Base-by-base conservation (phyloP, 2,888 invertebrate genomes). In the Oxytorus armatus region DNA sequence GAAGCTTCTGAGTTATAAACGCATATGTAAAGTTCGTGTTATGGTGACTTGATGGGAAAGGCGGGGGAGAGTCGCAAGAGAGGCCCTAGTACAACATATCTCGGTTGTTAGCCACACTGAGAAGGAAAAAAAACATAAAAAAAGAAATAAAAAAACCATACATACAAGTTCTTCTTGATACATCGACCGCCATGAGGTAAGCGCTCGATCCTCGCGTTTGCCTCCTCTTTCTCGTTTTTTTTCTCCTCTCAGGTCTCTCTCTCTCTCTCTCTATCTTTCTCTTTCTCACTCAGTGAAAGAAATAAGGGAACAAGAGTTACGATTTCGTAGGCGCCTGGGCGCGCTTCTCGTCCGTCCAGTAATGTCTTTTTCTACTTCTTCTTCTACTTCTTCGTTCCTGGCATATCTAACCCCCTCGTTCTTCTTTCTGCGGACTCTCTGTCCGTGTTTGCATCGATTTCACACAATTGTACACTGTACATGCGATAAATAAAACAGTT, bases 1-100 rank as follows among this genome's bases (percentile, higher is more conserved):
- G 84, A 77, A 83, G 87, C 88, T 89, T 87, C 88, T 87, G 88
- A 87, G 86, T 88, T 88, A 88, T 87, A 88, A 89, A 86, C 82
- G 86, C 76, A 84, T 80, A 79, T 84, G 84, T 86, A 83, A 85
- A 85, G 73, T 70, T 78, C 84, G 68, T 84, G 82, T 84, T 80
- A 68, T 73, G 61, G 76, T 70, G 73, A 74, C 57, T 77, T 72
- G 76, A 79, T 81, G 82, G 79, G 82, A n/a, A n/a, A n/a, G n/a
- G n/a, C n/a, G n/a, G n/a, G n/a, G n/a, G n/a, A n/a, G n/a, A n/a
- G 79, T 73, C 77, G 57, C 53, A 21, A 68, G 66, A 39, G n/a
- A 21, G 59, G 36, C 33, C 55, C 51, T 65, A 73, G 77, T 77
- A 63, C 51, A 72, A 77, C 73, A 66, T 66, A 82, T 55, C 47